Evolutionary conservation across 1,140 invertebrate species (phyloP).

Genomic region (Drosophila arawakana): DNA sequence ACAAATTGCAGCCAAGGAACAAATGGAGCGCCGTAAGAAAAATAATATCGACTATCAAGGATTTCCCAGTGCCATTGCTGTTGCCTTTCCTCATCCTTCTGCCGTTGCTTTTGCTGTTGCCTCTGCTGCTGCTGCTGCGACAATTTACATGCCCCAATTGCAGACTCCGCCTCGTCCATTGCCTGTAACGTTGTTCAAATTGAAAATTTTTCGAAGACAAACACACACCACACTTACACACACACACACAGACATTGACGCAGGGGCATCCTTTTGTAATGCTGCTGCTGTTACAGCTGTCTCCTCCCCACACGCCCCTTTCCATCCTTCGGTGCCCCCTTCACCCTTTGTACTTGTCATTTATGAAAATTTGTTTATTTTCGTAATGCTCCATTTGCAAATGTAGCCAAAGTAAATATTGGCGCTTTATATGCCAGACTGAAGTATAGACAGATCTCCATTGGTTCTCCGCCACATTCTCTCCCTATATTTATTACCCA

Average conservation of each 20-base stretch:
- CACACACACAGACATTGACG: slow-evolving; percentile 22
- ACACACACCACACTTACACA: slow-evolving; percentile 40
- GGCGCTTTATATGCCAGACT: slow-evolving; percentile 65
- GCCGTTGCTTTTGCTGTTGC: background rate
- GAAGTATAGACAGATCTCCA: slow-evolving; percentile 29
- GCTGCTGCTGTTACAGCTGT: slow-evolving; percentile 35
- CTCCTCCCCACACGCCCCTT: background rate
- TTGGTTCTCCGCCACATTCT: background rate
- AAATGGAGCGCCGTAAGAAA: slow-evolving; percentile 81
- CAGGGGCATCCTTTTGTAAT: slow-evolving; percentile 65
- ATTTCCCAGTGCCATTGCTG: slow-evolving; percentile 55
- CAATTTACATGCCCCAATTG: slow-evolving; percentile 81
- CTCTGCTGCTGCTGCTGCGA: slow-evolving; percentile 47
- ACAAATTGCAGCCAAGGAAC: slow-evolving; percentile 80
- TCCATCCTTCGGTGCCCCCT: background rate
- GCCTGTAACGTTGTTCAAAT: slow-evolving; percentile 76
- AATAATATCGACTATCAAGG: slow-evolving; percentile 82
- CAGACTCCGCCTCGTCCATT: slow-evolving; percentile 56
- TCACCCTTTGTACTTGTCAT: slow-evolving; percentile 78
- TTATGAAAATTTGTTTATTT: slow-evolving; percentile 84
- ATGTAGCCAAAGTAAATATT: slow-evolving; percentile 84
- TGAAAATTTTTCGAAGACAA: slow-evolving; percentile 64
- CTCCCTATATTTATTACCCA: slow-evolving; percentile 8
- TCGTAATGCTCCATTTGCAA: slow-evolving; percentile 83
- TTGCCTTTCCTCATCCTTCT: slow-evolving; percentile 36